Percentiles rank a stretch among this genome's conserved stretches.
Conservation (phyloP, 2,113 vertebrate genomes). For the Leuciscus idus region DNA sequence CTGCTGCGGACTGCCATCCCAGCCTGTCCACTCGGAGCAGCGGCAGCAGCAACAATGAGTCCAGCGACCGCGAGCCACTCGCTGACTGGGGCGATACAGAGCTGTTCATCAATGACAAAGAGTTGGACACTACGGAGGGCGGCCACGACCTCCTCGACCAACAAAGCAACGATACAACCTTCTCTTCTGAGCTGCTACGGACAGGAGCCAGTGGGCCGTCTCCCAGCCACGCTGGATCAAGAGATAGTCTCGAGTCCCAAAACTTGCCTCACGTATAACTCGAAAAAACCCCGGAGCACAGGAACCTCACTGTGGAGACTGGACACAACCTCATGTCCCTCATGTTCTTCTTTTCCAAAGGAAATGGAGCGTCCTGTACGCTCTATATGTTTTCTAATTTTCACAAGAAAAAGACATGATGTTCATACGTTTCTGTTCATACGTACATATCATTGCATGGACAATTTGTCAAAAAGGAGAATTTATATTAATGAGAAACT, state of each 20-base stretch:
- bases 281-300: slow-evolving; percentile 76
- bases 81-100: slow-evolving; percentile 86
- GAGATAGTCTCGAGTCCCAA: slow-evolving; percentile 80
- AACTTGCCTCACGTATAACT: slow-evolving; percentile 86
- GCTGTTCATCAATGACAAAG: slow-evolving; percentile 90
- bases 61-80: slow-evolving; percentile 76
- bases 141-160: slow-evolving; percentile 78
- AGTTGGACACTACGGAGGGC: slow-evolving; percentile 78
- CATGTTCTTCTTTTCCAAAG: slow-evolving; percentile 49
- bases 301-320: slow-evolving; percentile 42
- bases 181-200: slow-evolving; percentile 83
- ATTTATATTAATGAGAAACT: slow-evolving; percentile 42
- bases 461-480: slow-evolving; percentile 64
- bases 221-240: slow-evolving; percentile 73
- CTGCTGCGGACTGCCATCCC: slow-evolving; percentile 79
- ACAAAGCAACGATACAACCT: slow-evolving; percentile 73
- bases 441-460: slow-evolving; percentile 87
- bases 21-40: slow-evolving; percentile 77
- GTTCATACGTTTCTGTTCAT: slow-evolving; percentile 70
- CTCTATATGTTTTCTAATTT: slow-evolving; percentile 52
- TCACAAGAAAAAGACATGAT: slow-evolving; percentile 51
- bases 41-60: slow-evolving; percentile 84
- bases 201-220: slow-evolving; percentile 83
- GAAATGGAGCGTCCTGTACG: slow-evolving; percentile 37
- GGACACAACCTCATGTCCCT: slow-evolving; percentile 36